These are phyloP conservation scores for Chloroceryle inda DNA, from an alignment of 2,797 vertebrate genomes.

Conservation along the genomic window DNA sequence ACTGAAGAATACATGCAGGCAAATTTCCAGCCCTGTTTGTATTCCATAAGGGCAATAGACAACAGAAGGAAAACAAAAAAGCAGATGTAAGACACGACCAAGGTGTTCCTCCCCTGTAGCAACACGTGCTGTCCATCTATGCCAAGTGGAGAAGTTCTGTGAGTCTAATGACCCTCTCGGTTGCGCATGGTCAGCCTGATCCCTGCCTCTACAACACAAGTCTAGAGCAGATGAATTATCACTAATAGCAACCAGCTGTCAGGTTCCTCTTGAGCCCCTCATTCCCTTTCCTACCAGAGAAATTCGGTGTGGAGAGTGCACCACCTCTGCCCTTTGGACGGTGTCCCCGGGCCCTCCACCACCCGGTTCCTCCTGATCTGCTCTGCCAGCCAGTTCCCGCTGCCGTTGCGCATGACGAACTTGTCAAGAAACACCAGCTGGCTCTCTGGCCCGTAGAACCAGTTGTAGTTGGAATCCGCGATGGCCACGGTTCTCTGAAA, in stretches of 20 bases:
- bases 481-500: constrained; percentile 97
- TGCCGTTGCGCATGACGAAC: constrained; percentile 96
- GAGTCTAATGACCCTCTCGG: not conserved
- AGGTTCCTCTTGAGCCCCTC: not conserved
- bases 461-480: constrained; percentile 99
- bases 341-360: constrained; percentile 90
- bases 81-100: not conserved
- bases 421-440: constrained; percentile 97
- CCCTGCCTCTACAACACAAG: not conserved
- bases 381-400: constrained; percentile 96
- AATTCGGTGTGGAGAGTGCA: constrained; percentile 98
- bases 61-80: not conserved
- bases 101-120: not conserved
- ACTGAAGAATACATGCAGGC: not conserved
- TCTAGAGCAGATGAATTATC: not conserved
- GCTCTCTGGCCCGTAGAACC: constrained; percentile 99
- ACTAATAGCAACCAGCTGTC: constrained; percentile 1
- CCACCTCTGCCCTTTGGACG: constrained; percentile 97
- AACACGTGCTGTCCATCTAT: not conserved
- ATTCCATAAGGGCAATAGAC: not conserved
- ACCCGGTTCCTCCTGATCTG: constrained; percentile 91
- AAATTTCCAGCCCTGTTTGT: not conserved
- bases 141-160: not conserved
- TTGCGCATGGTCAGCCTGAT: not conserved
- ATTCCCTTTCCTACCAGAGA: constrained; percentile 88